phyloP scores from a whole-genome alignment of 2,888 invertebrate genomes.

The Athalia circularis region DNA sequence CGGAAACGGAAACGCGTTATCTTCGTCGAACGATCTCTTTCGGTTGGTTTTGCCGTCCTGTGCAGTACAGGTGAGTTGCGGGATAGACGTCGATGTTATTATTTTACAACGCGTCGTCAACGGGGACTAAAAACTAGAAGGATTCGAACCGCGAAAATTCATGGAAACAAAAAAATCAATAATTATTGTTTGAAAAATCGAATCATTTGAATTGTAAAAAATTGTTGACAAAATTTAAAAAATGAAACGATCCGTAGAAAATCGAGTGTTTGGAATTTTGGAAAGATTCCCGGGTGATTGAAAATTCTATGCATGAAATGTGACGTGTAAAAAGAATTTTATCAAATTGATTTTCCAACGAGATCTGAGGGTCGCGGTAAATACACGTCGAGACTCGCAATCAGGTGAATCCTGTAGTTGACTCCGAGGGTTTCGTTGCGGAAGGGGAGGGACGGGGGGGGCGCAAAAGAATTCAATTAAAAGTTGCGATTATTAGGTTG shows the following conservation, averaged over 20 bases:
- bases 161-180: too few relatives aligned
- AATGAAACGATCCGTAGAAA: too few relatives aligned
- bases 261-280: too few relatives aligned
- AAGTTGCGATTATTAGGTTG: constrained; percentile 73
- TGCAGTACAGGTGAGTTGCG: too few relatives aligned
- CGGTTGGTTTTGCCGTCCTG: background rate
- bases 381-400: constrained; percentile 24
- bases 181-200: too few relatives aligned
- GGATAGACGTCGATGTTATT: too few relatives aligned
- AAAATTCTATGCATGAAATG: background rate
- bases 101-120: too few relatives aligned
- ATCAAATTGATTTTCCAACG: background rate
- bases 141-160: too few relatives aligned
- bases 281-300: too few relatives aligned
- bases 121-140: too few relatives aligned
- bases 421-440: constrained; percentile 19
- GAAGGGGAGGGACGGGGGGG: background rate
- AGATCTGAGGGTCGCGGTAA: background rate
- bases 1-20: constrained; percentile 56
- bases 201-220: too few relatives aligned
- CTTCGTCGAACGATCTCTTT: constrained; percentile 3
- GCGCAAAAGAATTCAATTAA: constrained; percentile 68
- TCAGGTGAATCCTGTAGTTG: constrained; percentile 23
- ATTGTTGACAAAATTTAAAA: too few relatives aligned
- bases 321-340: background rate